Conservation (phyloP, 2,113 vertebrate genomes). For the Orycteropus afer region DNA sequence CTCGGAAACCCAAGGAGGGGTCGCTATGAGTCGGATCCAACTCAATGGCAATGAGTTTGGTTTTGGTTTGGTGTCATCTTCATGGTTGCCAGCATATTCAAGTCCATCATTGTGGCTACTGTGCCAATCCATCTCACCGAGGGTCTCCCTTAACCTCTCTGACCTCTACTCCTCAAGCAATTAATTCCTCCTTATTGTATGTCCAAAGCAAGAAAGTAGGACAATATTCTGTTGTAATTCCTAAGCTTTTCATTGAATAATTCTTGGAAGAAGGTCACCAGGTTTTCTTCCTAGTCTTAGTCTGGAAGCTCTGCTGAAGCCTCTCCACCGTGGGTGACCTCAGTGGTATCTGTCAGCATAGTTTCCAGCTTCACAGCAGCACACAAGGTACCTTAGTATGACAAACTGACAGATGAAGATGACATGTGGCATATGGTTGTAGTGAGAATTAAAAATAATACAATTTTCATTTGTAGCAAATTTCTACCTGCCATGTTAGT, state of each 20-base stretch:
- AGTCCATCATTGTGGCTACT: background rate
- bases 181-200: background rate
- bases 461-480: slow-evolving; percentile 4
- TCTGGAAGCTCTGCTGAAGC: background rate
- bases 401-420: background rate
- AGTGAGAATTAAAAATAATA: background rate
- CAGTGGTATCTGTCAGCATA: background rate
- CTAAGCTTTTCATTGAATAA: background rate
- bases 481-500: background rate
- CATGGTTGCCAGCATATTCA: background rate
- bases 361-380: background rate
- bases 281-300: background rate
- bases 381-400: background rate
- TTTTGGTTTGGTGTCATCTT: background rate
- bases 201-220: background rate
- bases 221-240: background rate
- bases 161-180: background rate
- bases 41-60: too few species aligned
- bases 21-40: too few species aligned
- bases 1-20: too few species aligned
- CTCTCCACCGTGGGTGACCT: background rate
- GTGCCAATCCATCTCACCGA: background rate
- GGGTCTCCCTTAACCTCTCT: background rate
- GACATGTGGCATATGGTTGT: too few species aligned
- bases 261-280: background rate